phyloP scores from a whole-genome alignment of 2,113 vertebrate genomes.

The Notothenia coriiceps region DNA sequence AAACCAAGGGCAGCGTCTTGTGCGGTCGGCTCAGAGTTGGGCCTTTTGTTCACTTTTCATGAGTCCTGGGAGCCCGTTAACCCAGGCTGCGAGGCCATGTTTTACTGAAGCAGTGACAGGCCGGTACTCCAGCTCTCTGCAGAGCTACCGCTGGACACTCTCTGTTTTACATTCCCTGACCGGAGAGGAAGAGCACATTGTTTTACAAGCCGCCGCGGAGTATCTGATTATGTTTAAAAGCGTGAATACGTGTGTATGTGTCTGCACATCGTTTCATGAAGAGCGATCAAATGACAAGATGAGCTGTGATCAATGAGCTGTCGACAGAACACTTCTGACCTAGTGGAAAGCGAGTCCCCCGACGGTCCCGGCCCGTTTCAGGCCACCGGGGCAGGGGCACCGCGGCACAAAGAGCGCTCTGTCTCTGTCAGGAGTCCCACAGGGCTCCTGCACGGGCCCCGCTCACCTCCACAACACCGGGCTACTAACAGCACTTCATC shows the following conservation, averaged over 20 bases:
- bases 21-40: constrained; percentile 82
- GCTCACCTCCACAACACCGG: constrained; percentile 75
- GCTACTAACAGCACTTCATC: constrained; percentile 75
- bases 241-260: constrained; percentile 58
- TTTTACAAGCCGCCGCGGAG: constrained; percentile 70
- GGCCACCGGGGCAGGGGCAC: constrained; percentile 80
- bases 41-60: constrained; percentile 84
- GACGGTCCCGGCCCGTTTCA: constrained; percentile 74
- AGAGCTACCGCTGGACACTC: constrained; percentile 69
- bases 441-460: constrained; percentile 67
- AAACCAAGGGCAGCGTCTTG: constrained; percentile 80
- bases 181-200: constrained; percentile 64
- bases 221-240: constrained; percentile 71
- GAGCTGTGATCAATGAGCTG: constrained; percentile 88
- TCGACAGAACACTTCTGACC: constrained; percentile 89
- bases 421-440: constrained; percentile 79
- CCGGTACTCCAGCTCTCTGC: constrained; percentile 44
- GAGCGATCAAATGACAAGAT: constrained; percentile 83
- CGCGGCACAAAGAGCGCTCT: constrained; percentile 80
- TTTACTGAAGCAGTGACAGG: constrained; percentile 75
- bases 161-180: constrained; percentile 61
- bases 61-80: constrained; percentile 80
- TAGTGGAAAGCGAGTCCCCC: constrained; percentile 82
- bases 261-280: constrained; percentile 61
- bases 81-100: constrained; percentile 66